A percentile compares a stretch with the other conserved stretches of the same genome.
Evolutionary conservation across 2,797 vertebrate genomes (phyloP).

Genomic region (Urosaurus nigricauda): DNA sequence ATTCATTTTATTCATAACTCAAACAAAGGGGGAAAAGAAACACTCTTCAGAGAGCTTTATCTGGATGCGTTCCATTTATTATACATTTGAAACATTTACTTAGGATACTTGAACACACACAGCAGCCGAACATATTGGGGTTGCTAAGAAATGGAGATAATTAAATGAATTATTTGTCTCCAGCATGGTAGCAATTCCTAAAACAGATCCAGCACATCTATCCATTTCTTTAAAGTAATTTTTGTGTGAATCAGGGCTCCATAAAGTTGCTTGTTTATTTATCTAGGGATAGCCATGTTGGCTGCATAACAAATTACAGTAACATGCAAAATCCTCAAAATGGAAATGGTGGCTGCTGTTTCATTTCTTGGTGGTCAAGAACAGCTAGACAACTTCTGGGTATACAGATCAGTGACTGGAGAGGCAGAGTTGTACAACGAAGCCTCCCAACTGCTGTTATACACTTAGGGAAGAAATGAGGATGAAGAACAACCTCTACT

Average conservation of each 20-base stretch:
- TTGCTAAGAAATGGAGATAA: not conserved
- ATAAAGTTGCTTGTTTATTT: not conserved
- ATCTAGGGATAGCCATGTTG: no score
- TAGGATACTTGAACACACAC: conserved; percentile 29
- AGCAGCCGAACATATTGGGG: not conserved
- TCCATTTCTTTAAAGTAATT: not conserved
- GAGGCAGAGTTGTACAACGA: no score
- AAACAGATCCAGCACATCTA: not conserved
- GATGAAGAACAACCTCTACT: no score
- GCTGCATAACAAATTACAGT: no score
- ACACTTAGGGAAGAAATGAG: no score
- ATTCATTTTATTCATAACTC: conserved; percentile 31
- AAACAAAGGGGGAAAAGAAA: not conserved
- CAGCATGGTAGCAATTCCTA: not conserved
- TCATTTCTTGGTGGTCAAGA: not conserved
- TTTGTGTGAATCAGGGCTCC: not conserved
- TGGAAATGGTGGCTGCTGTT: not conserved
- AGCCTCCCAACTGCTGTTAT: no score
- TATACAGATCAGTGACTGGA: no score
- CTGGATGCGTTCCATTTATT: conserved; percentile 21
- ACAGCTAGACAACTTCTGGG: no score
- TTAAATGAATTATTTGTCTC: not conserved
- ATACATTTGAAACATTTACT: conserved; percentile 34
- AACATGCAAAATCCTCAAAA: no score
- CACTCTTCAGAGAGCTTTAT: conserved; percentile 2